Percentiles rank a stretch among this genome's conserved stretches.
phyloP scores from a whole-genome alignment of 1,140 invertebrate species.

The Polypedilum pembai region DNA sequence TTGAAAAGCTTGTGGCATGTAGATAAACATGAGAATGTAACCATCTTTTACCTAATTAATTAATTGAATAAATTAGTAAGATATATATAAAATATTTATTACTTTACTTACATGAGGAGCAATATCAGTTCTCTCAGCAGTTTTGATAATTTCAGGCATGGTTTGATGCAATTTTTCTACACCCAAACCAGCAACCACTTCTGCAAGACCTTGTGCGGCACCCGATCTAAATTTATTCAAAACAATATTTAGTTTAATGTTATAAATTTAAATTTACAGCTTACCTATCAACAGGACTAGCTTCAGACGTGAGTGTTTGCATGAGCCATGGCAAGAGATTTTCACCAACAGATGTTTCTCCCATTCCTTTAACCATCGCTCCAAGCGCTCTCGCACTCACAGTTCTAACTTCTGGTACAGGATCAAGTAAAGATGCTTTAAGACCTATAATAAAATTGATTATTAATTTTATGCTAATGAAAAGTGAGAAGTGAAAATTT shows the following conservation, averaged over 20 bases:
- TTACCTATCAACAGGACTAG: constrained; percentile 78
- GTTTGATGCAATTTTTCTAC: constrained; percentile 90
- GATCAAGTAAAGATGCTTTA: constrained; percentile 93
- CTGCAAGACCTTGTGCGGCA: constrained; percentile 92
- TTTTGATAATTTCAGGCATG: constrained; percentile 97
- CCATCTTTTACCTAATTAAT: constrained; percentile 77
- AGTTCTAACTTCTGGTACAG: constrained; percentile 89
- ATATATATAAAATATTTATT: background rate
- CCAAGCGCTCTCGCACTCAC: constrained; percentile 91
- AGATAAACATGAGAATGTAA: constrained; percentile 99
- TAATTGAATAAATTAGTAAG: background rate
- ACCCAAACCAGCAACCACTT: constrained; percentile 93
- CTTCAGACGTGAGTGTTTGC: constrained; percentile 94
- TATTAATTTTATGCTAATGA: too few relatives aligned
- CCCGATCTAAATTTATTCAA: constrained; percentile 59
- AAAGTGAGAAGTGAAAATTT: background rate
- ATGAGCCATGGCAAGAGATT: constrained; percentile 96
- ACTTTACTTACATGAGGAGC: constrained; percentile 66
- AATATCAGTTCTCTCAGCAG: constrained; percentile 88
- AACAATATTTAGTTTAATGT: background rate
- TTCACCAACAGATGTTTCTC: constrained; percentile 82
- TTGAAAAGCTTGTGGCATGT: constrained; percentile 94
- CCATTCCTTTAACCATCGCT: constrained; percentile 95
- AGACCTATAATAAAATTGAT: constrained; percentile 55
- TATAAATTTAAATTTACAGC: background rate